phyloP scores from a whole-genome alignment of 2,113 vertebrate genomes.

The Anolis carolinensis region DNA sequence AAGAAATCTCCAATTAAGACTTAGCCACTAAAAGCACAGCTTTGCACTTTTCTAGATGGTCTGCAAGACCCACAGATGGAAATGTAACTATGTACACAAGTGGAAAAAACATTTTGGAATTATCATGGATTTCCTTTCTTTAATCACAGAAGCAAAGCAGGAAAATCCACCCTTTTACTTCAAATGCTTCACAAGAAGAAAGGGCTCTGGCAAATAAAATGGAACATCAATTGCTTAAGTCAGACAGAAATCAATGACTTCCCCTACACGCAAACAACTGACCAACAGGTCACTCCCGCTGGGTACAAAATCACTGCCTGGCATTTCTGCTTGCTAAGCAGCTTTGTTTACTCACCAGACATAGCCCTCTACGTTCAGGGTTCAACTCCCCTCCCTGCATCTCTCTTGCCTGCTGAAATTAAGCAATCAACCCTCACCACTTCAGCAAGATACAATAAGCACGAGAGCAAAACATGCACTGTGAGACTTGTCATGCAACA shows the following conservation, averaged over 20 bases:
- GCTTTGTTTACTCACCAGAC: background rate
- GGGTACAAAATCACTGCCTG: background rate
- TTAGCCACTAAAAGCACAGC: conserved; percentile 26
- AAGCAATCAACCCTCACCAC: accelerated
- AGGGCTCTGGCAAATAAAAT: conserved; percentile 53
- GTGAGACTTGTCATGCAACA: background rate
- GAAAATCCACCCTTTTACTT: conserved; percentile 4
- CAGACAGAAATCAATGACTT: conserved; percentile 49
- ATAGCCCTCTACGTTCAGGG: accelerated
- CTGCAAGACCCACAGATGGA: conserved; percentile 28
- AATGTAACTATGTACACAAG: conserved; percentile 33
- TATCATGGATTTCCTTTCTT: conserved; percentile 53
- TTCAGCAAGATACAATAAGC: background rate
- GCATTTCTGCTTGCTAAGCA: conserved; percentile 44
- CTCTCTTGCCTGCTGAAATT: no score
- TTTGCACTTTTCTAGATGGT: conserved; percentile 40
- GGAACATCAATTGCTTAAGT: conserved; percentile 45
- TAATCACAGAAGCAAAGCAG: conserved; percentile 55
- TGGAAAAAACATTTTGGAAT: conserved; percentile 46
- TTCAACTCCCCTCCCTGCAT: background rate
- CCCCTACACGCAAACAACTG: background rate
- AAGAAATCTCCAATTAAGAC: conserved; percentile 58
- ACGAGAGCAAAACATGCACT: background rate
- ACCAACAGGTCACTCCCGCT: conserved; percentile 56
- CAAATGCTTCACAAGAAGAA: conserved; percentile 27